phyloP scores from a whole-genome alignment of 2,888 invertebrate species.

The Pyrgus malvae region DNA sequence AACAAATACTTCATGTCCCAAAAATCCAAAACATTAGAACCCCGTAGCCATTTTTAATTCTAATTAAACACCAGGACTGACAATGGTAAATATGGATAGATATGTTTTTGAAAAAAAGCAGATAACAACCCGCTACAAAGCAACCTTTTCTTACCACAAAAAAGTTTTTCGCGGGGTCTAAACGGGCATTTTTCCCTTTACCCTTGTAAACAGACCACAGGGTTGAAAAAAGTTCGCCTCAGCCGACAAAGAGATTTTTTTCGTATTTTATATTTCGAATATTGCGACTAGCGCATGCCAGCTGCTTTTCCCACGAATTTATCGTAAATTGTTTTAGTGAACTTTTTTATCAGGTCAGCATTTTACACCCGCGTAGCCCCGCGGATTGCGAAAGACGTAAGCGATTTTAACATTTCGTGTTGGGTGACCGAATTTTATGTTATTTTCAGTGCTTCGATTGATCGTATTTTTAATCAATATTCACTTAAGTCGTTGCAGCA shows the following conservation, averaged over 20 bases:
- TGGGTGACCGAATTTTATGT: too few relatives aligned
- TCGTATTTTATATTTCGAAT: constrained; percentile 72
- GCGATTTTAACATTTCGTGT: too few relatives aligned
- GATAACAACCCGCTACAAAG: constrained; percentile 57
- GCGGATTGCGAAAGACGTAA: too few relatives aligned
- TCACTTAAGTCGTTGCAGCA: too few relatives aligned
- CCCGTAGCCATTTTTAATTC: constrained; percentile 15
- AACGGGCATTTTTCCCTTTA: constrained; percentile 71
- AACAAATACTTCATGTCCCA: background rate
- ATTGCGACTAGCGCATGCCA: constrained; percentile 53
- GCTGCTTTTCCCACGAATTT: background rate
- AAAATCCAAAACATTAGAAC: constrained; percentile 5
- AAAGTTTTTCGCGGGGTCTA: constrained; percentile 67
- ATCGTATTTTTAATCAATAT: too few relatives aligned
- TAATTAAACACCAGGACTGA: constrained; percentile 18
- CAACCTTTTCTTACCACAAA: constrained; percentile 80
- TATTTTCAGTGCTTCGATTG: too few relatives aligned
- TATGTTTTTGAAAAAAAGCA: constrained; percentile 37
- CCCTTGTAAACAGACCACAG: constrained; percentile 74
- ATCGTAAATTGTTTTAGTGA: background rate
- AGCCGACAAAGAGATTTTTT: constrained; percentile 67
- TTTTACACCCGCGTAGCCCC: too few relatives aligned
- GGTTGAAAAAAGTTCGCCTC: constrained; percentile 65
- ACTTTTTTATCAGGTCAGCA: too few relatives aligned
- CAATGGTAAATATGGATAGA: constrained; percentile 61